Evolutionary conservation across 2,113 vertebrate genomes (phyloP).

Genomic region (Lepisosteus osseus): DNA sequence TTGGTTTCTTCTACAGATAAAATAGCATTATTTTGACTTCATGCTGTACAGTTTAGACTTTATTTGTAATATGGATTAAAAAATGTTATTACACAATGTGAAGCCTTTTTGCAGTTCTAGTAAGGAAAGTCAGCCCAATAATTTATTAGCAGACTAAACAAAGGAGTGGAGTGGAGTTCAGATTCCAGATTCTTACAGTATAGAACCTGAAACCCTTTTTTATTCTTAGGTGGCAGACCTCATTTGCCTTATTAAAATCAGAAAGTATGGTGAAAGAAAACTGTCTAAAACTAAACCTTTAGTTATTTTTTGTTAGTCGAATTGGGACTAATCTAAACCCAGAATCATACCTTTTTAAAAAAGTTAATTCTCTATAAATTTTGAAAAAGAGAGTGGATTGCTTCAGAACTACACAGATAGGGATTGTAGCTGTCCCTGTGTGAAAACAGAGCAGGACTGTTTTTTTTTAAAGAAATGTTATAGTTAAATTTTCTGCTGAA

Average conservation of each 20-base stretch:
- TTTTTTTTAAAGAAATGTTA: too few relatives aligned
- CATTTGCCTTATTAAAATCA: neutral
- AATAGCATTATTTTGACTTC: too few relatives aligned
- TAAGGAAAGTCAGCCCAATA: neutral
- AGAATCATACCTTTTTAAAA: neutral
- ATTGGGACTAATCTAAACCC: neutral
- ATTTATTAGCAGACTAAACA: slow-evolving; percentile 15
- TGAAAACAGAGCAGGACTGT: too few relatives aligned
- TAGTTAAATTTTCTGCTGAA: neutral
- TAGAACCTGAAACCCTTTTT: neutral
- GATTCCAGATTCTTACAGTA: neutral
- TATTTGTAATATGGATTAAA: too few relatives aligned
- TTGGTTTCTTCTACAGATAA: neutral
- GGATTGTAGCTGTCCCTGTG: slow-evolving; percentile 2
- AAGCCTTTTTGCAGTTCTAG: neutral
- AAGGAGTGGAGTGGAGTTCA: neutral
- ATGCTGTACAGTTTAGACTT: too few relatives aligned
- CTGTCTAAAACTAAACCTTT: neutral
- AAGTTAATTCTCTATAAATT: slow-evolving; percentile 3
- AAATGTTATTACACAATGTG: too few relatives aligned
- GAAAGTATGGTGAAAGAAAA: slow-evolving; percentile 8
- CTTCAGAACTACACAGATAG: slow-evolving; percentile 8
- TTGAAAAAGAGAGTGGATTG: neutral
- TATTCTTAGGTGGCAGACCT: neutral
- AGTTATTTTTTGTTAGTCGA: slow-evolving; percentile 4